Evolutionary conservation across 2,888 invertebrate genomes (phyloP), one percentile per base, ranked within the genome.

Genomic region (Papilio demoleus): DNA sequence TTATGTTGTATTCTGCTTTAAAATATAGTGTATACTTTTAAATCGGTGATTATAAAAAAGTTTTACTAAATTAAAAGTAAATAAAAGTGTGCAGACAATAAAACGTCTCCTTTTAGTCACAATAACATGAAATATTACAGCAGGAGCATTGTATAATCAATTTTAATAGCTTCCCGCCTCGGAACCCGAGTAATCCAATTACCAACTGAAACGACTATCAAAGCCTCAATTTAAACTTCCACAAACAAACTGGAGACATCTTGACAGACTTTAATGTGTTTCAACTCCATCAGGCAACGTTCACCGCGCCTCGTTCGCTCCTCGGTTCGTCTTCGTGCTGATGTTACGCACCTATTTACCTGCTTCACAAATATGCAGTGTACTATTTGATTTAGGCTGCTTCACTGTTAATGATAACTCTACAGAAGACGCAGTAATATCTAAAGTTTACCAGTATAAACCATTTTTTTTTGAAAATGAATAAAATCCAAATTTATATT

Each of bases 191-290:
- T 68, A 64, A 68, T 68, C 64, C 68, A 68, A 68, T 68, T 68
- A 68, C 58, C 47, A 58, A 64, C 59, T 64, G 63, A 47, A 68
- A 68, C 63, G 64, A 68, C 68, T 64, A 68, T 68, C 68, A 68
- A 68, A 68, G 68, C 58, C 59, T 68, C 68, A 68, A 68, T 68
- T 68, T 68, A 68, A 68, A 68, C 64, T 68, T 68, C 47, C 22
- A 64, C 68, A 68, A 65, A 68, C 68, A 65, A 68, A 68, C 68
- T 64, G 67, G 59, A 47, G 68, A 68, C 68, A 50, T 64, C 68
- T 68, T 68, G 68, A 59, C 68, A 64, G 68, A 59, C 14, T 68
- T 64, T 59, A 68, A 68, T 68, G 68, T 68, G 50, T 64, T 64
- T 68, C 64, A 40, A 64, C 68, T 68, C 45, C 19, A 64, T 40